phyloP scores from a whole-genome alignment of 2,888 invertebrate species.

The Entomobrya proxima region DNA sequence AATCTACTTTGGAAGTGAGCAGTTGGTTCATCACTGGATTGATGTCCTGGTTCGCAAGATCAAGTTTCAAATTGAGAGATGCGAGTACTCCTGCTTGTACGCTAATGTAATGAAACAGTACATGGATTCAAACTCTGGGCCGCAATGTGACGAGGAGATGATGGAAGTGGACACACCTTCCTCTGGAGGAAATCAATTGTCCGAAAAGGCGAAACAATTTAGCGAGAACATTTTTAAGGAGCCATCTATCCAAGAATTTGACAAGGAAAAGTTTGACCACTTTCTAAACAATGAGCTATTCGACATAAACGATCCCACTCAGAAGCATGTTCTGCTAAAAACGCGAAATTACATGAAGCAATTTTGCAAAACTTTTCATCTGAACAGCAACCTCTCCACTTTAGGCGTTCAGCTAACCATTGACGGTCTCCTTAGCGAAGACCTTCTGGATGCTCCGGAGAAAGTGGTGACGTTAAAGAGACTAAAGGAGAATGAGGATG shows the following conservation, averaged over 20 bases:
- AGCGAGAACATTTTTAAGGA: conserved; percentile 44
- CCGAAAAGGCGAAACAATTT: conserved; percentile 55
- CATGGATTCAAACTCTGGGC: conserved; percentile 30
- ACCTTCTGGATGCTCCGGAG: conserved; percentile 50
- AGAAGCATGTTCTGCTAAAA: conserved; percentile 24
- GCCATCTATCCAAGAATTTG: conserved; percentile 39
- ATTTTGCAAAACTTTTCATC: conserved; percentile 18
- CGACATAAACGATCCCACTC: conserved; percentile 38
- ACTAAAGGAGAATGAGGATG: conserved; percentile 65
- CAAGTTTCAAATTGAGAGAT: conserved; percentile 53
- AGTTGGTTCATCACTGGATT: conserved; percentile 52
- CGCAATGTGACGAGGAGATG: background rate
- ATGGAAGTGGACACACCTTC: background rate
- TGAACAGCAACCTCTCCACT: background rate
- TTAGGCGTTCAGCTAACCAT: conserved; percentile 61
- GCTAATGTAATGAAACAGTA: conserved; percentile 59
- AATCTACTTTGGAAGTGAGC: conserved; percentile 49
- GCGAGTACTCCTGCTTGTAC: conserved; percentile 54
- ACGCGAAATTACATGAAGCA: conserved; percentile 18
- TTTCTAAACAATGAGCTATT: conserved; percentile 55
- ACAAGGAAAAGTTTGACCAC: conserved; percentile 31
- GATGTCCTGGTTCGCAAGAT: conserved; percentile 53
- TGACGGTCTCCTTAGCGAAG: conserved; percentile 59
- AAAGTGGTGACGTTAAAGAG: conserved; percentile 63
- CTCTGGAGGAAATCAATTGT: background rate